Evolutionary conservation across 2,797 vertebrate species (phyloP), one percentile per base, ranked within the genome.

Genomic region (Coracias cyanogaster): DNA sequence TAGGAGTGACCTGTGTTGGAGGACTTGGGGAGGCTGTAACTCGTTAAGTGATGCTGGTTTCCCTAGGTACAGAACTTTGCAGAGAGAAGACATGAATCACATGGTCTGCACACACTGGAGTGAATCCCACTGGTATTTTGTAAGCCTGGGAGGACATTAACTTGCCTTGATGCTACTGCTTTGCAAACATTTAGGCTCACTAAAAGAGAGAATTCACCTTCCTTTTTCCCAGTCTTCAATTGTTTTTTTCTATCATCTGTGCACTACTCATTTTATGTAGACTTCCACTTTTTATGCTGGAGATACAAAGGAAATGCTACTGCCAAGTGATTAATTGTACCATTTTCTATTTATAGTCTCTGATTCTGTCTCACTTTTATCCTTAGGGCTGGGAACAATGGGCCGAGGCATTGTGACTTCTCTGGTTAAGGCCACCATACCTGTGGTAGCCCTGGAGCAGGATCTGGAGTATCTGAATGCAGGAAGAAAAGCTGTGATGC

Each of bases 331-430:
- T 70, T 80, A 73, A 83, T 45, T 66, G 26, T 48, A 48, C 70
- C 51, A 25, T 72, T 93, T 94, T 51, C 64, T 67, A 41, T 86
- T 85, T 18, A 8, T n/a, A 48, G n/a, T 64, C 57, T 80, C 79
- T 95, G 55, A 62, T 89, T 94, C 60, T 80, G 66, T 93, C 70
- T 94, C 71, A 43, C n/a, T 94, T 96, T 80, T 96, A 80, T 77
- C 86, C 93, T 20, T 86, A 99, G 99, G 99, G 83, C 98, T 99
- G 84, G 99, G 99, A 91, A 99, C 99, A 41, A 99, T 99, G 99
- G 99, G 99, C 31, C 98, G 96, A 96, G 99, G 99, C 46, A 99
- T 99, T 43, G 94, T 97, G 10, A 97, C 98, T 82, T 98, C 98
- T 82, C 98, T 99, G 87, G 98, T 98, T 64, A 98, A 97, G 89